Conservation (phyloP, 1,140 invertebrate genomes). For the Probaryconus sp. region DNA sequence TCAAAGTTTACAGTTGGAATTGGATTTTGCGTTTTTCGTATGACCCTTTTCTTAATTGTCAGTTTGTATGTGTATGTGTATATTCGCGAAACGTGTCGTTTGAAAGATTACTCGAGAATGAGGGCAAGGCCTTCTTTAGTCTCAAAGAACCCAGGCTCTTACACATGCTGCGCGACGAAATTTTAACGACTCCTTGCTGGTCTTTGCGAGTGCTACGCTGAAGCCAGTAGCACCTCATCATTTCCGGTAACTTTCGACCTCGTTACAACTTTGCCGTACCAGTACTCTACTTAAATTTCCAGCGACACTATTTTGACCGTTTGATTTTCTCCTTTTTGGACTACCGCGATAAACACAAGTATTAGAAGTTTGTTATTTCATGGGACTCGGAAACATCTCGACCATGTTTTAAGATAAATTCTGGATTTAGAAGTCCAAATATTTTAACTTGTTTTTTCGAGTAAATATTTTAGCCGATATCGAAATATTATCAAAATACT, state of each 20-base stretch:
- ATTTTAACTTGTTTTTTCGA: too few relatives aligned
- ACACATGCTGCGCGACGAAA: slow-evolving; percentile 36
- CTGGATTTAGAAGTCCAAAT: too few relatives aligned
- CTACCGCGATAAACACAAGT: not conserved
- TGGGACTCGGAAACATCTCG: too few relatives aligned
- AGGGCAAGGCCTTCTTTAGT: slow-evolving; percentile 60
- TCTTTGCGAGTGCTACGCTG: slow-evolving; percentile 26
- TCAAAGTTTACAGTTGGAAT: not conserved
- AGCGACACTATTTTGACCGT: not conserved
- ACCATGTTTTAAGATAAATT: too few relatives aligned
- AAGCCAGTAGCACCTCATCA: slow-evolving; percentile 43
- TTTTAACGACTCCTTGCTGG: slow-evolving; percentile 50
- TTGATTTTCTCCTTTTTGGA: not conserved
- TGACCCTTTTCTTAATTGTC: slow-evolving; percentile 25
- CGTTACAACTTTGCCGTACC: slow-evolving; percentile 44
- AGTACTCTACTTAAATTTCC: slow-evolving; percentile 30
- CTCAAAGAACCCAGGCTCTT: slow-evolving; percentile 34
- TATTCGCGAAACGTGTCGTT: slow-evolving; percentile 12
- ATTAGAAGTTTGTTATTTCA: too few relatives aligned
- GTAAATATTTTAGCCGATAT: too few relatives aligned
- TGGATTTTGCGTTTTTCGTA: slow-evolving; percentile 2
- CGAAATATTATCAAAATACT: too few relatives aligned
- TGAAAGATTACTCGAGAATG: slow-evolving; percentile 55
- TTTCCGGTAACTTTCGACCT: slow-evolving; percentile 60
- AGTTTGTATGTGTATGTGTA: not conserved